Evolutionary conservation across 2,113 vertebrate genomes (phyloP).

Genomic region (Xiphophorus maculatus): DNA sequence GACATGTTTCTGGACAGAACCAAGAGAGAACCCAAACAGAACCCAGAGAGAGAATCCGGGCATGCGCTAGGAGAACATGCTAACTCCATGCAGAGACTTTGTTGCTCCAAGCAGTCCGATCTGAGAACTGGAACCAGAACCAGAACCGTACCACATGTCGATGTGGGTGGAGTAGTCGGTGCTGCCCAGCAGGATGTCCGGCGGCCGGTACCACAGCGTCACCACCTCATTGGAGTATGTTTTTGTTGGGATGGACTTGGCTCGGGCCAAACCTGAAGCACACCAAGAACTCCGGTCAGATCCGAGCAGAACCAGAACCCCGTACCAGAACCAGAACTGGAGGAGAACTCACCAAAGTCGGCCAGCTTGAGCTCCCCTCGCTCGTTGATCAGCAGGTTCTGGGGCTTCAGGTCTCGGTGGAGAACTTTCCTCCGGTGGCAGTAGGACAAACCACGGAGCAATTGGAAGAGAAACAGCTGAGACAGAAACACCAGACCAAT

Average conservation of each 20-base stretch:
- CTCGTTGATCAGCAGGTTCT: conserved; percentile 83
- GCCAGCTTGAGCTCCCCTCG: conserved; percentile 82
- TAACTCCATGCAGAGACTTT: no score
- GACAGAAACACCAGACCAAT: not conserved
- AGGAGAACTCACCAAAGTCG: conserved; percentile 73
- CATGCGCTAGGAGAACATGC: not conserved
- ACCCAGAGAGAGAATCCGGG: not conserved
- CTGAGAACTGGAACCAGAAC: no score
- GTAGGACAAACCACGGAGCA: conserved; percentile 79
- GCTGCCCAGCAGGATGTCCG: conserved; percentile 89
- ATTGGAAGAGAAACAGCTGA: conserved; percentile 81
- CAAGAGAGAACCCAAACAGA: not conserved
- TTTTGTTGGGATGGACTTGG: conserved; percentile 92
- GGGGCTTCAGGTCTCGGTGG: conserved; percentile 82
- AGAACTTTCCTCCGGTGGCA: conserved; percentile 82
- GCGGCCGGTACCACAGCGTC: conserved; percentile 91
- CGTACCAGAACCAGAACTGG: not conserved
- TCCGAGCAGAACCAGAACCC: not conserved
- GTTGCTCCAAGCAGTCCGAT: no score
- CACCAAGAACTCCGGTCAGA: not conserved
- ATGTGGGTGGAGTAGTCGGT: conserved; percentile 93
- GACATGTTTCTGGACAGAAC: not conserved
- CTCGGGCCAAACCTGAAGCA: conserved; percentile 85
- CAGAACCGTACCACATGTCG: conserved; percentile 87
- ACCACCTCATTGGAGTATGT: conserved; percentile 94